Evolutionary conservation across 2,888 invertebrate species (phyloP), one percentile per base, ranked within the genome.

Genomic region (Boloria selene): DNA sequence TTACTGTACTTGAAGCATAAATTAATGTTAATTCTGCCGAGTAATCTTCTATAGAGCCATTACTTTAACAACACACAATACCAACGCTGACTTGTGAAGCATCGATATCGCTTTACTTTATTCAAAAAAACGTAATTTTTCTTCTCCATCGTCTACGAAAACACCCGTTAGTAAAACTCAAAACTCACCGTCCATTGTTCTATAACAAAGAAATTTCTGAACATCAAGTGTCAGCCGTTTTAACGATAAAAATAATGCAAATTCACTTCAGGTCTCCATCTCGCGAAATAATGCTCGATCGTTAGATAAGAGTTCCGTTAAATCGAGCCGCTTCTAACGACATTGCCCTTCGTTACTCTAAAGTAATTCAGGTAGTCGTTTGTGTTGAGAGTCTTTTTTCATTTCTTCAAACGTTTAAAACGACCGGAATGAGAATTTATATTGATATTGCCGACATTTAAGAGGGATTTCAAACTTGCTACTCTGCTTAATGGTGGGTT

Each of bases 301-400:
- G 86, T 87, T 84, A 85, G 80, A 79, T 78, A 82, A 86, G 88
- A 26, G 44, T 86, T 86, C 83, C 84, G 83, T 87, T 85, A 87
- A 89, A 90, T 87, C 87, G 87, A 78, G 81, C 81, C 82, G 82
- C 82, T 81, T 79, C 67, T 73, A 73, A 75, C 77, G 77, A 73
- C 74, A 74, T 73, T 72, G 72, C 72, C 72, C 72, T 75, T 73
- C 72, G 72, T 77, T 76, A 74, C 72, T 72, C 50, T 68, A 73
- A 75, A 77, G 76, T 74, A 88, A 87, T 89, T 87, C 90, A 89
- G 90, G 90, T 89, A 84, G 83, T 85, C 83, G 31, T 83, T 86
- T 83, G 79, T 77, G 79, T 78, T 75, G 79, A 84, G 85, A 83
- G 84, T 79, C 83, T 83, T 86, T 86, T 86, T 87, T 84, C 86